Evolutionary conservation across 2,888 invertebrate species (phyloP).

Genomic region (Chirona hameri): DNA sequence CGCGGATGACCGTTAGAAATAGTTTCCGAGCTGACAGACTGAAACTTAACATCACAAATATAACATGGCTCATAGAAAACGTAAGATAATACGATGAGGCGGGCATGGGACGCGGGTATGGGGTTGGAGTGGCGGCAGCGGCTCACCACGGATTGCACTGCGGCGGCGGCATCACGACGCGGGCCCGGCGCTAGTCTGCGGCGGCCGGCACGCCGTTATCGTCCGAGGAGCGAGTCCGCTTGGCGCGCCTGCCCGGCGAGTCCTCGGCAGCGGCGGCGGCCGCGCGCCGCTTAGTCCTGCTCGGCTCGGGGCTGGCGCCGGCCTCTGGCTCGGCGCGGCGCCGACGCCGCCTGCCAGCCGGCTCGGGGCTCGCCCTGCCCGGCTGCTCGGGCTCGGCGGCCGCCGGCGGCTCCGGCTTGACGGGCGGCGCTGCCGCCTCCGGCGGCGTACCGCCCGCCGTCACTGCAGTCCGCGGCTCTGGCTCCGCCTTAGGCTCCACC

Average conservation of each 20-base stretch:
- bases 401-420: background rate
- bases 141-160: background rate
- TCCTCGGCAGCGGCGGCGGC: background rate
- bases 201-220: background rate
- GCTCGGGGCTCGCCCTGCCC: background rate
- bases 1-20: background rate
- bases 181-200: background rate
- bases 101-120: no score
- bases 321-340: background rate
- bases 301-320: background rate
- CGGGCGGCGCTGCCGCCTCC: background rate
- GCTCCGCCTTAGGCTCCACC: background rate
- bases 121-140: background rate
- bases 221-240: conserved; percentile 11
- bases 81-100: background rate
- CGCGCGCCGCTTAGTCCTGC: background rate
- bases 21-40: background rate
- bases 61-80: conserved; percentile 11
- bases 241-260: background rate
- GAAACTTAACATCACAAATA: conserved; percentile 22
- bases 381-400: background rate
- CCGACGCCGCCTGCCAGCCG: background rate
- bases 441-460: background rate
- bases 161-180: background rate
- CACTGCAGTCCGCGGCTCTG: background rate